Conservation (phyloP, 2,888 invertebrate genomes). For the Pristionchus entomophagus region DNA sequence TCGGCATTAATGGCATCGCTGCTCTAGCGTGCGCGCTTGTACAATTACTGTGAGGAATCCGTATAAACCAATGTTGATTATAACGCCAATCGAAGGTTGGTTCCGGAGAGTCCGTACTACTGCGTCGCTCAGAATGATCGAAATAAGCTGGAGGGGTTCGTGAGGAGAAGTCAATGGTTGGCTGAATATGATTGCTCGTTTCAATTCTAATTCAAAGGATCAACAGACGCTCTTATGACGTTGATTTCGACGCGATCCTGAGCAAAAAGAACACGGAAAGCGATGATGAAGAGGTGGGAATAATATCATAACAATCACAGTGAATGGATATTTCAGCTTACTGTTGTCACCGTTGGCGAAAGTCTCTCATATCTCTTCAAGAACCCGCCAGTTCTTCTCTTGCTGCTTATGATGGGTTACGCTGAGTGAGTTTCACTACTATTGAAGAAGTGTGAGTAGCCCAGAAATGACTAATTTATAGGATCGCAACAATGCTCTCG, state of each 20-base stretch:
- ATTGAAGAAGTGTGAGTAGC: not conserved
- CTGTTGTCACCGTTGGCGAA: not conserved
- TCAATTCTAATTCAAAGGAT: no score
- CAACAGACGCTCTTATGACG: no score
- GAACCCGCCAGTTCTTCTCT: not conserved
- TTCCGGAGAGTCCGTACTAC: constrained; percentile 30
- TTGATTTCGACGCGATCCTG: not conserved
- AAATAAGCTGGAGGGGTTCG: not conserved
- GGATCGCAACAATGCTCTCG: not conserved
- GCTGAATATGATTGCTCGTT: no score
- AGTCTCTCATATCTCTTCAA: not conserved
- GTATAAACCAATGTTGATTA: not conserved
- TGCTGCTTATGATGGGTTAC: not conserved
- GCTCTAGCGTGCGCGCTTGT: not conserved
- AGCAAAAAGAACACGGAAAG: not conserved
- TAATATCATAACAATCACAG: no score
- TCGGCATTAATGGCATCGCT: constrained; percentile 3
- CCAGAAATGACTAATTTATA: not conserved
- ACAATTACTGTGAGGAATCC: not conserved
- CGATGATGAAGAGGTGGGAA: not conserved
- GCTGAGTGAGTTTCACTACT: not conserved
- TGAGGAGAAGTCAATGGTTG: not conserved
- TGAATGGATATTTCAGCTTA: not conserved
- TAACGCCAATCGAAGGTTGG: no score
- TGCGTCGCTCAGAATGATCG: not conserved